These are phyloP conservation scores for Heteractis magnifica DNA, from an alignment of 92 coral and sea anemone genomes.

Conservation along the genomic window DNA sequence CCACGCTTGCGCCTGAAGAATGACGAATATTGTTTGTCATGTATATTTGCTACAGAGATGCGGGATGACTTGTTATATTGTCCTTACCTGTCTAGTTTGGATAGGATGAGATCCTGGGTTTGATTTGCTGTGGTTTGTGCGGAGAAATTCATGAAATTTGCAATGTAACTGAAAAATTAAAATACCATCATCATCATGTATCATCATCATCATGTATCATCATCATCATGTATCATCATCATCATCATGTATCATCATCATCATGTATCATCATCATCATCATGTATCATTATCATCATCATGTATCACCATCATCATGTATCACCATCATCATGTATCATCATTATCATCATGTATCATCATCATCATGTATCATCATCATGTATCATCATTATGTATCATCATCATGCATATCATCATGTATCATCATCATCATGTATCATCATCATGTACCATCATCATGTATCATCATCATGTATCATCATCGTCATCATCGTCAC, in stretches of 20 bases:
- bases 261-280: neutral
- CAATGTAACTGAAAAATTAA: conserved; percentile 72
- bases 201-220: neutral
- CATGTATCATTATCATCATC: neutral
- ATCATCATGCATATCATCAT: neutral
- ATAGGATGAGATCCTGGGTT: conserved; percentile 88
- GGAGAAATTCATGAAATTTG: conserved; percentile 95
- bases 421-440: neutral
- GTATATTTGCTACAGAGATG: no score
- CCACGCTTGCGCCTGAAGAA: conserved; percentile 82
- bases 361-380: neutral
- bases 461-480: neutral
- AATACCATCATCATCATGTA: neutral
- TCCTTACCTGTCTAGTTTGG: conserved; percentile 88
- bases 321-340: neutral
- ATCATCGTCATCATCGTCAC: neutral
- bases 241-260: neutral
- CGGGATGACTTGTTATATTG: no score
- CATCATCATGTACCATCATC: neutral
- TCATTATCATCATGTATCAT: no score
- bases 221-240: neutral
- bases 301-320: neutral
- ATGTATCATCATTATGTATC: no score
- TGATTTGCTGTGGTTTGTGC: conserved; percentile 97
- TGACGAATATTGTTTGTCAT: no score